A percentile compares a stretch with the other conserved stretches of the same genome.
Evolutionary conservation across 2,113 vertebrate genomes (phyloP).

Genomic region (Psittacus erithacus): DNA sequence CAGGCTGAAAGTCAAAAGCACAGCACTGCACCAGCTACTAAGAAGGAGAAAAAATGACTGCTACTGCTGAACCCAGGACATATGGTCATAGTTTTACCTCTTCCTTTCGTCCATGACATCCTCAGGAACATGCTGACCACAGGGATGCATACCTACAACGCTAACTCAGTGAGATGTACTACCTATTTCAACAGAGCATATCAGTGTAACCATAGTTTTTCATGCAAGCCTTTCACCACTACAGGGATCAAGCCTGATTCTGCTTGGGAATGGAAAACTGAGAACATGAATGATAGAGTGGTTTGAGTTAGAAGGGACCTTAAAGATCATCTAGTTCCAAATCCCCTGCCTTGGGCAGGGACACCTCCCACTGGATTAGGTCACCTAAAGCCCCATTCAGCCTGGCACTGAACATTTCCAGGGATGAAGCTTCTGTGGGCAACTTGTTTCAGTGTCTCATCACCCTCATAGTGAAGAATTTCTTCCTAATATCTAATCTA

Average conservation of each 20-base stretch:
- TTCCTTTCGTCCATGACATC: background rate
- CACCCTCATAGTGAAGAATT: background rate
- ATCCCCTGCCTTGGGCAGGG: background rate
- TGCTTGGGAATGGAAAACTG: background rate
- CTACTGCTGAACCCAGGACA: no score
- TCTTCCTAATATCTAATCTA: background rate
- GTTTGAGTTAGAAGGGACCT: background rate
- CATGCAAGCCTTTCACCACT: background rate
- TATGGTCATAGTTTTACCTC: background rate
- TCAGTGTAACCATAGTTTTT: background rate
- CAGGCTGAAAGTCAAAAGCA: no score
- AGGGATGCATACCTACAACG: rapidly evolving
- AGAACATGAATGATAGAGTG: background rate
- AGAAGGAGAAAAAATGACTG: no score
- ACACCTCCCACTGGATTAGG: background rate
- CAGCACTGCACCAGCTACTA: no score
- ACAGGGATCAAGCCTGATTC: background rate
- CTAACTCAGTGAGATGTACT: background rate
- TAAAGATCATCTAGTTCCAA: background rate
- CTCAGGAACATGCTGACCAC: background rate
- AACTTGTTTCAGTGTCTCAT: background rate
- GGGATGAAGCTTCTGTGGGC: background rate
- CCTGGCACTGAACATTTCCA: background rate
- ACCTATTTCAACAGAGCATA: background rate
- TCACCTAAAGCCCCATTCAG: background rate